Conservation (phyloP, 1,140 invertebrate species). For the Drosophila pectinifera region DNA sequence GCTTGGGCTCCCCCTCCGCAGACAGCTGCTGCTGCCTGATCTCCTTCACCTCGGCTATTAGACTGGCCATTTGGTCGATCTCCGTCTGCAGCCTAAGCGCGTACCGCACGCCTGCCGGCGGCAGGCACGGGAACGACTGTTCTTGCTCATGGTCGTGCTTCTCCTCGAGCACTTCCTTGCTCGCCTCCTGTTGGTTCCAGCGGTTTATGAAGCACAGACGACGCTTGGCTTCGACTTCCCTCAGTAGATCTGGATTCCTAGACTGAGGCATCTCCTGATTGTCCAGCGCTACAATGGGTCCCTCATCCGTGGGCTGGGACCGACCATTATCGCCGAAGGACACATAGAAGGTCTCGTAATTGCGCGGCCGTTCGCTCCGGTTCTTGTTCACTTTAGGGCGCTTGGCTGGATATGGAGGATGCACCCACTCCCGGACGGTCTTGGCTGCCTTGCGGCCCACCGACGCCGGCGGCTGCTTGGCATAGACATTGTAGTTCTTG, state of each 20-base stretch:
- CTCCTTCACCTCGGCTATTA: background rate
- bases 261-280: background rate
- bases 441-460: background rate
- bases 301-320: no score
- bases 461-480: background rate
- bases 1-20: background rate
- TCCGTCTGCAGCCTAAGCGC: background rate
- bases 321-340: background rate
- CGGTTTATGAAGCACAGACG: background rate
- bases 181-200: background rate
- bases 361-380: background rate
- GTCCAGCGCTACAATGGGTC: background rate
- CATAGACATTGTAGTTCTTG: slow-evolving; percentile 1
- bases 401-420: background rate
- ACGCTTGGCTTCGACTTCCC: background rate
- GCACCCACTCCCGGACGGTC: background rate
- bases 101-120: background rate
- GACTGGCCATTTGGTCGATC: background rate
- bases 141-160: no score
- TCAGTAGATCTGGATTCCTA: no score
- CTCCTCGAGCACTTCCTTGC: background rate
- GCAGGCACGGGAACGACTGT: background rate
- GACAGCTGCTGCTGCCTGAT: background rate
- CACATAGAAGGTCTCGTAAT: slow-evolving; percentile 3
- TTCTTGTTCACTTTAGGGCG: background rate